Conservation (phyloP, 1,140 invertebrate species). For the Lanistes nyassanus region DNA sequence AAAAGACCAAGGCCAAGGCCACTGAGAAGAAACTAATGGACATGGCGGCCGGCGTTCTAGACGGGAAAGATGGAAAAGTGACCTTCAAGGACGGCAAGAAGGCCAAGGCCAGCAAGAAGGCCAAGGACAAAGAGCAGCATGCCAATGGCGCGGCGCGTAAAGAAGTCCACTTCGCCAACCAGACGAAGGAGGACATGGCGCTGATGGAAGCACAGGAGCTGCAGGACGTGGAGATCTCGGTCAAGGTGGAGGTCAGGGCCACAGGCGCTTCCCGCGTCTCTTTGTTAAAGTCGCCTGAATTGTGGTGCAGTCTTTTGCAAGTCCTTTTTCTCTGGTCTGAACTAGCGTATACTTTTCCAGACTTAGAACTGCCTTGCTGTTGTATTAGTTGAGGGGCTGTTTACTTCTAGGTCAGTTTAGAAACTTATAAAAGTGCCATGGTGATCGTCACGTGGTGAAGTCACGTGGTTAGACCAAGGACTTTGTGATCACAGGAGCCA, state of each 20-base stretch:
- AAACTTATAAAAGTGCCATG: too few relatives aligned
- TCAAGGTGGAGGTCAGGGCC: constrained; percentile 44
- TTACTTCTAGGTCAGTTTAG: too few relatives aligned
- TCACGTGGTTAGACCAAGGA: too few relatives aligned
- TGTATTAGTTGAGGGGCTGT: too few relatives aligned
- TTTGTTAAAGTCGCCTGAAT: too few relatives aligned
- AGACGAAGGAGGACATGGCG: constrained; percentile 52
- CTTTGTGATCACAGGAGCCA: constrained; percentile 18
- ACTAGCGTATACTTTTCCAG: too few relatives aligned
- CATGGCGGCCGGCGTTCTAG: neutral
- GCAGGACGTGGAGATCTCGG: constrained; percentile 41
- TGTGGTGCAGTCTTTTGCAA: too few relatives aligned
- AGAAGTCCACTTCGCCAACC: constrained; percentile 49
- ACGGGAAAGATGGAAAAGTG: constrained; percentile 27
- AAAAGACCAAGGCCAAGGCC: constrained; percentile 24
- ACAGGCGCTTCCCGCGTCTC: too few relatives aligned
- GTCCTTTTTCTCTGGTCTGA: too few relatives aligned
- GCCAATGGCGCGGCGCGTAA: constrained; percentile 40
- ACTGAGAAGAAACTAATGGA: constrained; percentile 33
- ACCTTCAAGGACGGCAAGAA: constrained; percentile 27
- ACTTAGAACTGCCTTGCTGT: too few relatives aligned
- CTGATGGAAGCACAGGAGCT: constrained; percentile 44
- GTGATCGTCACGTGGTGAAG: too few relatives aligned
- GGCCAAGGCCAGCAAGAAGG: constrained; percentile 42
- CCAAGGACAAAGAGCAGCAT: constrained; percentile 40